Conservation (phyloP, 2,888 invertebrate species). For the Lathronympha strigana region DNA sequence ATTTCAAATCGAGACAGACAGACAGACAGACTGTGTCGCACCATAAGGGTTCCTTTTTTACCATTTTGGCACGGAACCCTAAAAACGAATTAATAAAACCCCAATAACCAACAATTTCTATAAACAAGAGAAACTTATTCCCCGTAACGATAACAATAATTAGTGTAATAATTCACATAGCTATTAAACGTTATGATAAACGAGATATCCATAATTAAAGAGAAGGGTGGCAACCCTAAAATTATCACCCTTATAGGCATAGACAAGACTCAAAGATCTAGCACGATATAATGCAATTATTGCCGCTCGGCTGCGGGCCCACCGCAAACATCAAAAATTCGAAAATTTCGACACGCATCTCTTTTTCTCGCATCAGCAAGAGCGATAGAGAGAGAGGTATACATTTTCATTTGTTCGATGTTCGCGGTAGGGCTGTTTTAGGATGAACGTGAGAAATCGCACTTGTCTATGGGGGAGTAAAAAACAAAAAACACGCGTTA, state of each 20-base stretch:
- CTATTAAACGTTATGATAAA: constrained; percentile 72
- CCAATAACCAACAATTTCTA: constrained; percentile 23
- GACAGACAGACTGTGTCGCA: too few species aligned
- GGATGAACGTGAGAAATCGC: constrained; percentile 73
- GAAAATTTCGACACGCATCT: too few species aligned
- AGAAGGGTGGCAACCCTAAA: constrained; percentile 62
- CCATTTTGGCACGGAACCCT: too few species aligned
- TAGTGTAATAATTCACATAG: constrained; percentile 66
- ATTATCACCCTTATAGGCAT: constrained; percentile 40
- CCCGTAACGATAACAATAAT: constrained; percentile 59
- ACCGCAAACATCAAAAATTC: too few species aligned
- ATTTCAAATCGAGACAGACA: too few species aligned
- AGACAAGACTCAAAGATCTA: constrained; percentile 64
- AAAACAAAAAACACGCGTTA: constrained; percentile 61
- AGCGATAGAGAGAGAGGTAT: too few species aligned
- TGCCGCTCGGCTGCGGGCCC: too few species aligned
- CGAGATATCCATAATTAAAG: constrained; percentile 76
- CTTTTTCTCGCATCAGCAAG: too few species aligned
- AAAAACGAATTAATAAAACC: constrained; percentile 24
- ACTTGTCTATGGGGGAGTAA: constrained; percentile 66
- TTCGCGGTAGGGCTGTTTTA: constrained; percentile 79
- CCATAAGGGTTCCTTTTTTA: too few species aligned
- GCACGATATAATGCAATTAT: constrained; percentile 82
- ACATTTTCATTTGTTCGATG: too few species aligned
- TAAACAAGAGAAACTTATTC: constrained; percentile 40